Base-by-base conservation (phyloP, 2,888 invertebrate species). In the Ophion slaviceki region DNA sequence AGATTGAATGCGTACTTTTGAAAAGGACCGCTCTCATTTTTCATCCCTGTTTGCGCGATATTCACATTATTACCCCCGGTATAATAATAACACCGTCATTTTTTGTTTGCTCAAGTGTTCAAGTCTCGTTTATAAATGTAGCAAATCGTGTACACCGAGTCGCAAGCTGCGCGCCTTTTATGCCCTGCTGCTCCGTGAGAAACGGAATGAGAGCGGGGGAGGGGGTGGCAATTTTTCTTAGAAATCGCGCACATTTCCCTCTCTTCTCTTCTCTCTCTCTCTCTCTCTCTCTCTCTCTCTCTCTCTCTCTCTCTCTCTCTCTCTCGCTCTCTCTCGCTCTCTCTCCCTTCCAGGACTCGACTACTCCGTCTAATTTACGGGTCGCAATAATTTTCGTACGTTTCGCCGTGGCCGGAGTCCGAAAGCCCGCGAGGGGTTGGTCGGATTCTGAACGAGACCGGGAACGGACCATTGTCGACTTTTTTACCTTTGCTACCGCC, bases 91-190 rank as follows among this genome's bases (percentile, higher is more conserved):
- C 20, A 59, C 32, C 20, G 45, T n/a, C 11, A 77, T 82, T 76
- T 70, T 68, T 81, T 74, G 61, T 80, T 57, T 28, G 32, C 75
- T 17, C 77, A 64, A 85, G 78, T 77, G 67, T 62, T n/a, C 53
- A 24, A 67, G 74, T 80, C 72, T 77, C 80, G 75, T 74, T 74
- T 68, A 20, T 71, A 76, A 57, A 36, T 75, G 57, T 75, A 67
- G 75, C 64, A 74, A 71, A 81, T 83, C 79, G 59, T 74, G 78
- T 81, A 86, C 70, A 87, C 82, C 84, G 89, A 89, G 89, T 88
- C 87, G 87, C 87, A 88, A 89, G 89, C 88, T 88, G 88, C 89
- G 89, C 61, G 88, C 87, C 89, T 88, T 90, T 81, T 67, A 66
- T 75, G 61, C 70, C 61, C 81, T 62, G 24, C 71, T 80, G 75